Base-by-base conservation (phyloP, 2,113 vertebrate species). In the Poecile atricapillus region DNA sequence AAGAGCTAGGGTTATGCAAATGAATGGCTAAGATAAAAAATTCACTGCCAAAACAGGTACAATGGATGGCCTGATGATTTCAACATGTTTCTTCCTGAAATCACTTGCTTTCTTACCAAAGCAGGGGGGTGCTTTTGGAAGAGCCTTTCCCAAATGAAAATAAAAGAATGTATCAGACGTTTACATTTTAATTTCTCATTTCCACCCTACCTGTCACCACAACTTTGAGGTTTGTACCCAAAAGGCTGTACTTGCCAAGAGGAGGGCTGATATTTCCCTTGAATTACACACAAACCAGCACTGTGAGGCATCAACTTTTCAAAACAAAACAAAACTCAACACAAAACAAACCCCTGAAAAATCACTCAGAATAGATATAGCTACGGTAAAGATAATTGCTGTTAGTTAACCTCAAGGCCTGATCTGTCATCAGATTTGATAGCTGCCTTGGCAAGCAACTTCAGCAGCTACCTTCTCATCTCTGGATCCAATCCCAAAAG, bases 341-440 rank as follows among this genome's bases (percentile, higher is more conserved):
- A 65, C 39, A 74, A 92, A 89, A 65, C n/a, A 92, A 91, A 65
- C 56, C 71, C 60, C 52, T 60, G 59, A 80, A 87, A 81, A 77
- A 62, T 67, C 68, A 73, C 49, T 70, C 67, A 67, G 63, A 64
- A 31, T 2, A 27, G 71, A 53, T 78, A 87, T 1, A 84, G 52
- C 50, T 91, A 74, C 4, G 9, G 62, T 67, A 89, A 58, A 95
- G 55, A 41, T 89, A 95, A 94, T 52, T 93, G 59, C 75, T 94
- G 92, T 70, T 67, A 90, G 90, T 83, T 90, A 94, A 92, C 90
- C 91, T 85, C 87, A 88, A 93, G 95, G 91, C 75, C 52, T 77
- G 70, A 97, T 97, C 92, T n/a, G 9, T 95, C 93, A 90, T 80
- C 89, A 83, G 87, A 95, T 95, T 59, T 95, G 89, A 85, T 25